phyloP scores from a whole-genome alignment of 1,140 invertebrate genomes.

The Zelostemma sp. region DNA sequence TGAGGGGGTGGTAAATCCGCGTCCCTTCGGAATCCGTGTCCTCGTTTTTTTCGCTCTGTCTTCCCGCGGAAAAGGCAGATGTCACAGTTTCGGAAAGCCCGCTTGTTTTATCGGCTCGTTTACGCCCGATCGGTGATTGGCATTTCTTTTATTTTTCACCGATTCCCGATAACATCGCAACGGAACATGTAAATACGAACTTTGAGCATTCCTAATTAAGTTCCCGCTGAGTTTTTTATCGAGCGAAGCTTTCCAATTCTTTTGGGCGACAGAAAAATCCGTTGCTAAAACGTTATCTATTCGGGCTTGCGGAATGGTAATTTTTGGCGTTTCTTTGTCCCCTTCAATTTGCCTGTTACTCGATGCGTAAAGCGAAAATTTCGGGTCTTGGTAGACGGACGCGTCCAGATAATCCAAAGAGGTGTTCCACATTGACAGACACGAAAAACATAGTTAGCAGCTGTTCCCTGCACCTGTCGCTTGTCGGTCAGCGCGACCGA shows the following conservation, averaged over 20 bases:
- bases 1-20: slow-evolving; percentile 9
- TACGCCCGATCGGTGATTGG: slow-evolving; percentile 60
- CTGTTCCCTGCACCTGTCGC: slow-evolving; percentile 51
- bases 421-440: slow-evolving; percentile 54
- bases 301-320: no score
- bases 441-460: slow-evolving; percentile 60
- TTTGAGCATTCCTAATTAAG: no score
- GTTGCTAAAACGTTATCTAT: no score
- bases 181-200: no score
- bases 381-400: slow-evolving; percentile 15
- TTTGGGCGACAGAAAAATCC: no score
- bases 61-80: slow-evolving; percentile 38
- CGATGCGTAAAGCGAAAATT: slow-evolving; percentile 21
- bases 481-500: slow-evolving; percentile 52
- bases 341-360: slow-evolving; percentile 25
- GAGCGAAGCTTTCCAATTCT: no score
- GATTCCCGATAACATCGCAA: slow-evolving; percentile 49
- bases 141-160: slow-evolving; percentile 52
- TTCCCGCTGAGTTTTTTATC: no score
- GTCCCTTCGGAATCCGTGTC: slow-evolving; percentile 13
- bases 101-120: slow-evolving; percentile 62
- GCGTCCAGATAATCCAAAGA: slow-evolving; percentile 34
- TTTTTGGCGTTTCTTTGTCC: background rate
- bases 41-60: slow-evolving; percentile 28
- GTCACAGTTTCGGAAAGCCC: slow-evolving; percentile 48